Base-by-base conservation (phyloP, 1,140 invertebrate genomes). In the Muscidifurax raptorellus region DNA sequence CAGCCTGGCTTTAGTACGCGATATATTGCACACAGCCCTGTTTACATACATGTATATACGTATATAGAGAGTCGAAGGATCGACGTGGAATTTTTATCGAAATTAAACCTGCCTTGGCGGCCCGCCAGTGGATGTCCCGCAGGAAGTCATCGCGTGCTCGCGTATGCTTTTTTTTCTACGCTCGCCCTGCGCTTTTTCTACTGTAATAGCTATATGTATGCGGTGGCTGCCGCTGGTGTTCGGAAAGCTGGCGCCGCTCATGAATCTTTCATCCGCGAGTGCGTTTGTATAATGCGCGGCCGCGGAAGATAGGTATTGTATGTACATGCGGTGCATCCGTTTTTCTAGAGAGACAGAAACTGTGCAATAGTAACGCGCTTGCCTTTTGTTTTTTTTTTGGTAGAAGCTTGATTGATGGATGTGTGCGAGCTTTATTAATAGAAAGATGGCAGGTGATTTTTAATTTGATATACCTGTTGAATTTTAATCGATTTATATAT, bases 11-110 rank as follows among this genome's bases (percentile, higher is more conserved):
- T 22, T 52, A 1, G 18, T 18, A 12, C 10, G 2, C 36, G 36
- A 40, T 12, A 40, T 40, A 9, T 9, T 10, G 36, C 10, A 40
- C 10, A 10, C 0, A 40, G 36, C 1, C 0, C 32, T 40, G 4
- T 36, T 6, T 9, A 32, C 32, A 36, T 36, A 36, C 36, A 36
- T 9, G 36, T 10, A 52, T 52, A 18, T 13, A 52, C 13, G 3
- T 2, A 10, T 9, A 40, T 40, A 40, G 13, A 13, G 47, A 52
- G 13, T 52, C 13, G 18, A 52, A 52, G 47, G 18, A 52, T 52
- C 47, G 47, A 52, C 18, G 52, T 3, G 3, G 80, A 82, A 82
- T 74, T 82, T 74, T 82, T 74, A 82, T 82, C 69, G 71, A 82
- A 72, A 82, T 82, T 82, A 74, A 74, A 74, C 47, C 32, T 32